A percentile compares a stretch with the other conserved stretches of the same genome.
These are phyloP conservation scores for Orthosia incerta DNA, from an alignment of 2,888 invertebrate genomes.

Conservation along the genomic window DNA sequence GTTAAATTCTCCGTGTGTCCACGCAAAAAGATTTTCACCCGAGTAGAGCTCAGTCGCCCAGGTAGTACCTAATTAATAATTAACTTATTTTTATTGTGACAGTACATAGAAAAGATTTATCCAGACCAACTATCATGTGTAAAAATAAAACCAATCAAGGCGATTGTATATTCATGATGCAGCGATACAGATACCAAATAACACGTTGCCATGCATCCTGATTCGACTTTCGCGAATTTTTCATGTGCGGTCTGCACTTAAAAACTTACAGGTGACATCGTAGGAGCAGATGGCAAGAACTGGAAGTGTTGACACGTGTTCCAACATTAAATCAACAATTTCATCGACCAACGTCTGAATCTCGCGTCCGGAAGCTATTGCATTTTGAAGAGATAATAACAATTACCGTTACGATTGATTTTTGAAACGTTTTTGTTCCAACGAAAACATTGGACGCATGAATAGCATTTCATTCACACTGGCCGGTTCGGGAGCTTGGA, in stretches of 20 bases:
- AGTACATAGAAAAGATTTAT: slow-evolving; percentile 5
- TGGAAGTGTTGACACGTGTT: slow-evolving; percentile 72
- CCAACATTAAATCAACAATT: slow-evolving; percentile 65
- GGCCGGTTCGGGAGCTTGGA: slow-evolving; percentile 68
- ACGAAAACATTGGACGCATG: slow-evolving; percentile 65
- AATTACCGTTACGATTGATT: slow-evolving; percentile 73
- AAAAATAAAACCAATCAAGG: slow-evolving; percentile 49
- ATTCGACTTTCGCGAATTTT: slow-evolving; percentile 63
- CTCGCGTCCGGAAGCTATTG: slow-evolving; percentile 50
- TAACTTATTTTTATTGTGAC: no score
- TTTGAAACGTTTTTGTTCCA: slow-evolving; percentile 62
- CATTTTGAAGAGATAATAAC: slow-evolving; percentile 65
- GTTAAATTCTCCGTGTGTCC: no score
- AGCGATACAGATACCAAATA: slow-evolving; percentile 55
- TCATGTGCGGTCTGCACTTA: slow-evolving; percentile 62
- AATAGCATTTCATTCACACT: slow-evolving; percentile 78
- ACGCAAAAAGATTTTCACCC: no score
- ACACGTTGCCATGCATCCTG: slow-evolving; percentile 56
- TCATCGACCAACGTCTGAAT: slow-evolving; percentile 50
- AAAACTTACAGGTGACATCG: slow-evolving; percentile 66
- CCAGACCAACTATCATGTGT: slow-evolving; percentile 19
- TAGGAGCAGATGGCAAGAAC: slow-evolving; percentile 71
- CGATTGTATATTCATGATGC: slow-evolving; percentile 56
- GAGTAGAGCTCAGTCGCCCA: no score
- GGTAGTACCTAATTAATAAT: no score